Evolutionary conservation across 2,888 invertebrate genomes (phyloP), one percentile per base, ranked within the genome.

Genomic region (Pammene fasciana): DNA sequence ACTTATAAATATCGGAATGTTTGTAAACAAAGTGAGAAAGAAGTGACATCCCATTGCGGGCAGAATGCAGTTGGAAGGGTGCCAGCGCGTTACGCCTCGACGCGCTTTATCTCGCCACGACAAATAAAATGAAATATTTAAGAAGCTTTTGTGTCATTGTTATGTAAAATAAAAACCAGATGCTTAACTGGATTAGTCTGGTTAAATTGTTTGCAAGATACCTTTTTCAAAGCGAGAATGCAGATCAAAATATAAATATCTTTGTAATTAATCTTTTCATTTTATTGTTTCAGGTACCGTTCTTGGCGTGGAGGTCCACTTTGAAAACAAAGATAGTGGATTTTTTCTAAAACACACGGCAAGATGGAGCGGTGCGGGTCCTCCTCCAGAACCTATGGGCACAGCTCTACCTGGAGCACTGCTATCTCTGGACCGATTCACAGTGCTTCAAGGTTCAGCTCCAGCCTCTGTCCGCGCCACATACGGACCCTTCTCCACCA

Each of bases 401-500:
- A 88, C 90, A 54, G 89, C 90, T 73, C 81, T 94, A 26, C 93
- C 94, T 36, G 96, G 96, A 65, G 95, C 96, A 10, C 93, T 97
- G 45, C 92, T 97, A 64, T 97, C 97, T 65, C 94, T 96, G 73
- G 97, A 98, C 89, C 95, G 97, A 73, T 98, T 98, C 86, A 97
- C 98, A 68, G 97, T 99, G 46, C 96, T 98, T 78, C 97, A 98
- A 86, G 97, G 97, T 48, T 96, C 97, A 57, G 96, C 97, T 76
- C 97, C 98, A 34, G 97, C 97, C 43, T 97, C 97, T 34, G 96
- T 99, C 52, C 94, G 98, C 71, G 98, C 98, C 60, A 97, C 96
- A 50, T 98, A 98, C 84, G 99, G 98, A 5, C 98, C 98, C 8
- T 98, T 98, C 90, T 97, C 97, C 77, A 98, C 98, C 66, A 98